Evolutionary conservation across 30 jellyfish, hydroid and myxozoan genomes (phyloP), one percentile per base, ranked within the genome.

Genomic region (Cassiopea xamachana): DNA sequence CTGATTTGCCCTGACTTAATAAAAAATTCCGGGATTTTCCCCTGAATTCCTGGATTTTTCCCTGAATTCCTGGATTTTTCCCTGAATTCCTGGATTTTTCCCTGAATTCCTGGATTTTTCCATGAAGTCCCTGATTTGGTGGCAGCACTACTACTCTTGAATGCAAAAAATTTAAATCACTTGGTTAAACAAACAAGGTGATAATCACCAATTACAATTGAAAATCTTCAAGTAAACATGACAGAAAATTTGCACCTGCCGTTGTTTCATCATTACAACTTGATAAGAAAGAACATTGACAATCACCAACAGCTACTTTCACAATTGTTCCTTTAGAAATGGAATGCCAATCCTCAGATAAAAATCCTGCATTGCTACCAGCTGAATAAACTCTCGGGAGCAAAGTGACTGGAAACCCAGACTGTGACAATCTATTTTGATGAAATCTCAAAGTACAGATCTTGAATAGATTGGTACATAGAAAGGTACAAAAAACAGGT

Each of bases 281-380:
- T 71, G 98, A 69, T 60, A 84, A 80, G 45, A 96, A 79, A 12
- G 98, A 58, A 75, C 99, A 96, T 82, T 96, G 99, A 47, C 88
- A 83, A 71, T 96, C 99, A 39, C 98, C 99, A 55, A 73, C 51
- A 15, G 97, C 98, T 18, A 72, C 94, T 51, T 82, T 77, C n/a
- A 96, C 93, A 1, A 8, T 8, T 19, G 96, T 86, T 45, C 93
- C 93, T 19, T 72, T 76, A 43, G 83, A 62, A 27, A 92, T 81
- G 5, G 89, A 93, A 86, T 73, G 92, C 89, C 92, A 79, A 60
- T 43, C 73, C 2, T 46, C 4, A 16, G 61, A 13, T 73, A 92
- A 39, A 17, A 14, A 15, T 59, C 94, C 98, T 17, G 75, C 85
- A 2, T 7, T 47, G 13, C 45, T 61, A 46, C 72, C 76, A 73